These are phyloP conservation scores for Callocephalon fimbriatum DNA, from an alignment of 2,113 vertebrate species.

Conservation along the genomic window DNA sequence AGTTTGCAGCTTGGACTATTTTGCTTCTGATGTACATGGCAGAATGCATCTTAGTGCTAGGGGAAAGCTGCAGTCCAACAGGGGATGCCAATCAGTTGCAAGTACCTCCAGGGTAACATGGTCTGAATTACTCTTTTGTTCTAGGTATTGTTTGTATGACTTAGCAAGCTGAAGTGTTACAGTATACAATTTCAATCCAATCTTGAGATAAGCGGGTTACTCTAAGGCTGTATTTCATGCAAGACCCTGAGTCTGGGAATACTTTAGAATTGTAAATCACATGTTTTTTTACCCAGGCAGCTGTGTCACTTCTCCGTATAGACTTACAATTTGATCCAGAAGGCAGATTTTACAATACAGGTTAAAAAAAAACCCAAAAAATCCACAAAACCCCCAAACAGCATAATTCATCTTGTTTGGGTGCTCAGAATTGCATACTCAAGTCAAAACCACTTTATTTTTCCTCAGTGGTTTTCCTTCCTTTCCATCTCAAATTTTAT, in stretches of 20 bases:
- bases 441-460: neutral
- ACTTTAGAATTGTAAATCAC: neutral
- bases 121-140: neutral
- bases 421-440: neutral
- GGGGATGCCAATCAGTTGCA: neutral
- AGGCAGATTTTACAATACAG: neutral
- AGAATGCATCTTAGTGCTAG: neutral
- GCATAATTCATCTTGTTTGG: neutral
- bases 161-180: neutral
- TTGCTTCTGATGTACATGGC: neutral
- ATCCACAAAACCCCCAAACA: neutral
- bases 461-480: neutral
- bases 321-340: neutral
- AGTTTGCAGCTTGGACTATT: neutral
- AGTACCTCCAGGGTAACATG: neutral
- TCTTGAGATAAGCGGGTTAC: neutral
- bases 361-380: neutral
- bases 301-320: fast-evolving
- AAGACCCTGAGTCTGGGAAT: neutral
- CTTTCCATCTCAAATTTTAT: neutral
- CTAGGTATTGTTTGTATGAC: neutral
- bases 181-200: neutral
- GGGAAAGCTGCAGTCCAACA: neutral
- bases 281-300: neutral
- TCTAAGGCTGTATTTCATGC: neutral